These are phyloP conservation scores for Micronisus gabar DNA, from an alignment of 2,113 vertebrate genomes.

Conservation along the genomic window DNA sequence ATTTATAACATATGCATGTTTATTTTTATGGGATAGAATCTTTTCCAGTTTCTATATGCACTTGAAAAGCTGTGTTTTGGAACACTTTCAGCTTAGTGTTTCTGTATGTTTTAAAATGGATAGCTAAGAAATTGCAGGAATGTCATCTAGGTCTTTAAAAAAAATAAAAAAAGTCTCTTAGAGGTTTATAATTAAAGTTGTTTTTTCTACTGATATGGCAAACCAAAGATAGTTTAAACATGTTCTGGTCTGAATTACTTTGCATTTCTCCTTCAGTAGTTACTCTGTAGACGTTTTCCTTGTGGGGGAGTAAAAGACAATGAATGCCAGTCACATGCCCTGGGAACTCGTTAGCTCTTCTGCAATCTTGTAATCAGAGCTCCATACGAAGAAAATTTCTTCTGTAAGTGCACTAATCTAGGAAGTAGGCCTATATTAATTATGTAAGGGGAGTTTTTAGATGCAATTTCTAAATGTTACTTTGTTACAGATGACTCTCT, in stretches of 20 bases:
- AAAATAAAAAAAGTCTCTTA: not conserved
- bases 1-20: not conserved
- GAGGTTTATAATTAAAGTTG: not conserved
- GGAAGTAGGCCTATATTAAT: not conserved
- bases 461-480: not conserved
- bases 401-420: not conserved
- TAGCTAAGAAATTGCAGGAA: not conserved
- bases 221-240: not conserved
- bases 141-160: accelerated
- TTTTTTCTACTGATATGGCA: constrained; percentile 8
- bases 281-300: not conserved
- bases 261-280: constrained; percentile 46
- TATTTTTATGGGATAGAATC: not conserved
- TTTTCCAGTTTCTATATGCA: not conserved
- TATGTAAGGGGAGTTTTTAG: not conserved
- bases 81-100: not conserved
- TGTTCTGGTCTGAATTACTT: constrained; percentile 5
- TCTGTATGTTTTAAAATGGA: not conserved
- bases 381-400: not conserved
- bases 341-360: constrained; percentile 19
- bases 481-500: not conserved
- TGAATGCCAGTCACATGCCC: not conserved
- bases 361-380: constrained; percentile 36
- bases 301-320: constrained; percentile 35
- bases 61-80: not conserved